Conservation (phyloP, 1,140 invertebrate genomes). For the Brachystomella parvula region DNA sequence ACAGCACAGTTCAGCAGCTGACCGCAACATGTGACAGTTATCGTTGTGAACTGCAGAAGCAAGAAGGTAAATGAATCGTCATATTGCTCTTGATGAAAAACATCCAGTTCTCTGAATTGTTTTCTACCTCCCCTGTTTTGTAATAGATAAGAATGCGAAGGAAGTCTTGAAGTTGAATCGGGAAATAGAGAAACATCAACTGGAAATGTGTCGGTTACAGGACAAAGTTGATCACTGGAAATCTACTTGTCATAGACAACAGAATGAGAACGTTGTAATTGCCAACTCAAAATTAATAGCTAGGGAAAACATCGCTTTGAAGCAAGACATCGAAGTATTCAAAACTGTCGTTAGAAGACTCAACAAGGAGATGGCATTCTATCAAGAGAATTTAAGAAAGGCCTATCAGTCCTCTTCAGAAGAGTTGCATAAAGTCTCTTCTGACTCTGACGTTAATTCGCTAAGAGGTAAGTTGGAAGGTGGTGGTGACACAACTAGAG, state of each 20-base stretch:
- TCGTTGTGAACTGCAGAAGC: not conserved
- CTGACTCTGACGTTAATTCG: slow-evolving; percentile 38
- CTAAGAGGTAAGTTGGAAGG: too few species aligned
- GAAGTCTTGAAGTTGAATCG: not conserved
- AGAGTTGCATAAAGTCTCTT: slow-evolving; percentile 18
- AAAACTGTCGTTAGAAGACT: slow-evolving; percentile 59
- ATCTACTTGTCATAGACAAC: slow-evolving; percentile 13
- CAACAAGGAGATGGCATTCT: slow-evolving; percentile 57
- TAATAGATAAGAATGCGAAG: not conserved
- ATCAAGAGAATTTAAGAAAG: slow-evolving; percentile 54
- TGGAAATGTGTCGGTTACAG: not conserved
- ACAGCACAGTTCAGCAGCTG: not conserved
- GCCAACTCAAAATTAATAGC: slow-evolving; percentile 42
- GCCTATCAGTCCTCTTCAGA: slow-evolving; percentile 6
- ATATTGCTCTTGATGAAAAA: not conserved
- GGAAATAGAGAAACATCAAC: not conserved
- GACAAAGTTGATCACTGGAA: slow-evolving; percentile 1
- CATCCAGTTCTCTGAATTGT: not conserved
- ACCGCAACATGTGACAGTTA: not conserved
- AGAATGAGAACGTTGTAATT: slow-evolving; percentile 18
- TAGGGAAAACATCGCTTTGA: slow-evolving; percentile 48
- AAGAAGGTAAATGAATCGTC: not conserved
- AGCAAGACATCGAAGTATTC: slow-evolving; percentile 54
- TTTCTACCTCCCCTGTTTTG: not conserved
- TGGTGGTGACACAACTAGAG: slow-evolving; percentile 38